Conservation (phyloP, 2,797 vertebrate genomes). For the Pseudochirops cupreus region DNA sequence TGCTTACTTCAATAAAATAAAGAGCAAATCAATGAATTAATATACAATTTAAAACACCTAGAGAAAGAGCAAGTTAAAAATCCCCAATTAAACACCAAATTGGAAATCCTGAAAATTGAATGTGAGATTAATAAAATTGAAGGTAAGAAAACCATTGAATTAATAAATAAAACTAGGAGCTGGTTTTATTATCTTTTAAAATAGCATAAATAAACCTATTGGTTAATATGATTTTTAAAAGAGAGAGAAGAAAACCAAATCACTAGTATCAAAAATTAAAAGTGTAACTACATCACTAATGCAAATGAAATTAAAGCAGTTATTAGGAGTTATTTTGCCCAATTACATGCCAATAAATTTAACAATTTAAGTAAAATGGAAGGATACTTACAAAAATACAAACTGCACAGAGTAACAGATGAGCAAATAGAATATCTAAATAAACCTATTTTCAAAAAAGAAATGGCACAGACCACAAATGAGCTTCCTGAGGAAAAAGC, state of each 20-base stretch:
- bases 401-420: background rate
- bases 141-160: background rate
- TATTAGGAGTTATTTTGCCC: background rate
- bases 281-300: background rate
- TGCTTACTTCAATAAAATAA: background rate
- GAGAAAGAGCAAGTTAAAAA: conserved; percentile 2
- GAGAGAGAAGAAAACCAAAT: background rate
- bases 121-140: background rate
- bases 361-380: background rate
- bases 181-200: background rate
- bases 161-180: background rate
- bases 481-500: background rate
- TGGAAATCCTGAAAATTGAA: background rate
- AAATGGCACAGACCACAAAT: background rate
- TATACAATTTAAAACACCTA: background rate
- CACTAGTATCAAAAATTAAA: background rate
- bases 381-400: background rate
- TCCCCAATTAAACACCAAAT: background rate
- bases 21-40: background rate
- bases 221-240: background rate
- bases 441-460: too few species aligned
- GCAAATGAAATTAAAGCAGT: background rate
- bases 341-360: background rate
- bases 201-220: background rate
- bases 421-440: background rate